Evolutionary conservation across 2,113 vertebrate species (phyloP).

Genomic region (Mormoops blainvillei): DNA sequence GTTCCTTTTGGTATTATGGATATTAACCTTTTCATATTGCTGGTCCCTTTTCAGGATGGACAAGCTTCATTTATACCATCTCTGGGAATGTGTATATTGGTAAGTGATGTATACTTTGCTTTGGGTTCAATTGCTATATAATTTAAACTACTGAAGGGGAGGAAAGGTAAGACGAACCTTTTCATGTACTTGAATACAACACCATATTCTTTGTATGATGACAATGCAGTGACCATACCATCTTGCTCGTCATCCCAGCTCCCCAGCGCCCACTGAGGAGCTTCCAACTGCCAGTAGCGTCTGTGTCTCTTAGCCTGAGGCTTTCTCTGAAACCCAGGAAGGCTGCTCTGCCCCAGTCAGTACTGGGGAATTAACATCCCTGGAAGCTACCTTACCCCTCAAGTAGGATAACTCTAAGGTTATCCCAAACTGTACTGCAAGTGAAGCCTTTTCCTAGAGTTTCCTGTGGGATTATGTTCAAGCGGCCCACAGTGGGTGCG

Average conservation of each 20-base stretch:
- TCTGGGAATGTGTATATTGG: slow-evolving; percentile 77
- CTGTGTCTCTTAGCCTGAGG: not conserved
- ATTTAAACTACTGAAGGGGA: not conserved
- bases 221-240: not conserved
- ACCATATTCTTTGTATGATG: not conserved
- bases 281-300: not conserved
- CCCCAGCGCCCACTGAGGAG: too few species aligned
- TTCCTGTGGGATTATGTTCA: not conserved
- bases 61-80: slow-evolving; percentile 83
- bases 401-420: not conserved
- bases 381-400: not conserved
- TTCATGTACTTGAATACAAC: not conserved
- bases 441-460: not conserved
- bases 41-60: slow-evolving; percentile 78
- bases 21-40: slow-evolving; percentile 28
- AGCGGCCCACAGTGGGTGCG: not conserved
- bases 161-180: not conserved
- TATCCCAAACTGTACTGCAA: too few species aligned
- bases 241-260: not conserved
- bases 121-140: slow-evolving; percentile 19
- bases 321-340: not conserved
- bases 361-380: not conserved
- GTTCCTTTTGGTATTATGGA: not conserved
- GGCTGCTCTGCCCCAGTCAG: not conserved
- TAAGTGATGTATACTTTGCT: slow-evolving; percentile 69